A percentile compares a stretch with the other conserved stretches of the same genome.
These are phyloP conservation scores for Anoplolepis gracilipes DNA, from an alignment of 1,140 invertebrate species.

Conservation along the genomic window DNA sequence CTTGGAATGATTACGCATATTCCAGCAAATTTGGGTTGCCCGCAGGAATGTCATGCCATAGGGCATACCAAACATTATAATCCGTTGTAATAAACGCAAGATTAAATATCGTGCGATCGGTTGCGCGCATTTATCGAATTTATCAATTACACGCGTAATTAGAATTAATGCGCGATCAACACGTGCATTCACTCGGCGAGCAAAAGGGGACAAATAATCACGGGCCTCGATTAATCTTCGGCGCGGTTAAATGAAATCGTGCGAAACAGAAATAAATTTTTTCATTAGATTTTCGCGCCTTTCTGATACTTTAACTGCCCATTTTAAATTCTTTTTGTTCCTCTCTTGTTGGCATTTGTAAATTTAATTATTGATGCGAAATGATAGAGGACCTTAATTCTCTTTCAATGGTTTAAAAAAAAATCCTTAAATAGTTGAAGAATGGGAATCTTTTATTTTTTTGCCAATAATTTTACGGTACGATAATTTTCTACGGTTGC, in stretches of 20 bases:
- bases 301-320: conserved; percentile 5
- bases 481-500: neutral
- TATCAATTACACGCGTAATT: conserved; percentile 49
- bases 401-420: neutral
- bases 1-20: conserved; percentile 32
- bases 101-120: conserved; percentile 44
- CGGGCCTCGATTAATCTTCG: conserved; percentile 28
- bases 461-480: neutral
- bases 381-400: neutral
- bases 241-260: neutral
- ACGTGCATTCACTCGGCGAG: neutral
- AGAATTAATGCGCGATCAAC: conserved; percentile 37
- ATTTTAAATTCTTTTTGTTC: neutral
- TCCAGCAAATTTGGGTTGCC: conserved; percentile 22
- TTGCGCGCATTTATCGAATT: conserved; percentile 20
- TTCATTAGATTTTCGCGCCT: neutral
- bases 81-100: neutral
- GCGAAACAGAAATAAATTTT: conserved; percentile 15
- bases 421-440: neutral
- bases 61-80: conserved; percentile 6
- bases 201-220: neutral
- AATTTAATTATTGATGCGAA: conserved; percentile 31
- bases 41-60: conserved; percentile 34
- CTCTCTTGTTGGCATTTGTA: neutral
- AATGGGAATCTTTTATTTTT: neutral